Conservation (phyloP, 2,113 vertebrate species). For the Tringa solitaria region DNA sequence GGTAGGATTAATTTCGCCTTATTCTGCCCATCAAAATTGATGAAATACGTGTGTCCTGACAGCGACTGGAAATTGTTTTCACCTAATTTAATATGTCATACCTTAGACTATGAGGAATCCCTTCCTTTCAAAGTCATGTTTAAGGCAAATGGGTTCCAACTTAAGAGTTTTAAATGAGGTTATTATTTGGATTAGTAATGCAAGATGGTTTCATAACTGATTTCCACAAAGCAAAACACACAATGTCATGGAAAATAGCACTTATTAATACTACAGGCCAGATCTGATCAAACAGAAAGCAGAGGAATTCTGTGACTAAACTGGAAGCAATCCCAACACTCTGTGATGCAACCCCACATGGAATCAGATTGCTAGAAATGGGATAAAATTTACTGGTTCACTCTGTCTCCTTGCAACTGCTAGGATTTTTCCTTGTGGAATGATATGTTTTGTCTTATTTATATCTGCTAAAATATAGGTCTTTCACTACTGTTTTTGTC, state of each 20-base stretch:
- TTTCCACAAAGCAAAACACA: constrained; percentile 33
- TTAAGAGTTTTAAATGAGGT: background rate
- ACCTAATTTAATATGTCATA: background rate
- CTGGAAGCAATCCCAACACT: background rate
- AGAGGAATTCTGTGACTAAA: background rate
- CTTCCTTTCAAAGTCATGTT: background rate
- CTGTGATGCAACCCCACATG: background rate
- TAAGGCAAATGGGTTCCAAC: background rate
- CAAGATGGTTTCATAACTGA: background rate
- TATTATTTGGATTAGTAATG: constrained; percentile 21
- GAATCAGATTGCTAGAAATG: background rate
- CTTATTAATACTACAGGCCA: background rate
- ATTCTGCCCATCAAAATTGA: background rate
- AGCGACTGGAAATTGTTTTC: background rate
- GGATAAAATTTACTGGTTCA: background rate
- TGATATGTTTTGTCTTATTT: background rate
- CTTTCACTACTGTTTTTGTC: background rate
- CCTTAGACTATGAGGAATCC: background rate
- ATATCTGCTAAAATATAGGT: background rate
- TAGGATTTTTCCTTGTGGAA: background rate
- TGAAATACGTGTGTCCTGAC: background rate
- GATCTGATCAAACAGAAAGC: constrained; percentile 20
- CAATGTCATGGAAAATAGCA: constrained; percentile 31
- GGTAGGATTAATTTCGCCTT: background rate
- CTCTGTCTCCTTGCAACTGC: background rate